Conservation (phyloP, 2,113 vertebrate genomes). For the Cyprinodon brontotheroides region DNA sequence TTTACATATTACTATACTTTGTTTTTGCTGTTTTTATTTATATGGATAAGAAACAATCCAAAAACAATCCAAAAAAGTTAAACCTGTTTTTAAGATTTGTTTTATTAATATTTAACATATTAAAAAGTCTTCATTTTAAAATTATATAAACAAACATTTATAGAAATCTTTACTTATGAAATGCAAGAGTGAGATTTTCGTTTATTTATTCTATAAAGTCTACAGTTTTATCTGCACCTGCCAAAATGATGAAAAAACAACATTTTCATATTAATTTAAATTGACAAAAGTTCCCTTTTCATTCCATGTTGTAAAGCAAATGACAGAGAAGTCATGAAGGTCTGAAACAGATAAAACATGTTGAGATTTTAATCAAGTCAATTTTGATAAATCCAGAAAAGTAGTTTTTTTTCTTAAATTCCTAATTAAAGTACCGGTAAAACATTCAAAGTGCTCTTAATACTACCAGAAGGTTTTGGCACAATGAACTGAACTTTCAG, state of each 20-base stretch:
- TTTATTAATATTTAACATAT: not conserved
- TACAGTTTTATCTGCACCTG: not conserved
- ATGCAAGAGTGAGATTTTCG: not conserved
- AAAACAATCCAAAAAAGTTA: too few species aligned
- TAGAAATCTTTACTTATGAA: not conserved
- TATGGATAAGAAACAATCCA: not conserved
- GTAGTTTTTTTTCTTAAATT: not conserved
- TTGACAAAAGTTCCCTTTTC: conserved; percentile 47
- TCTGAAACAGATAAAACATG: not conserved
- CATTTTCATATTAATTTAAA: not conserved
- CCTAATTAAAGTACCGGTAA: not conserved
- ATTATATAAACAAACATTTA: not conserved
- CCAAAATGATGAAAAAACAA: not conserved
- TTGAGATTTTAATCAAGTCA: not conserved
- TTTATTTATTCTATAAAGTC: not conserved
- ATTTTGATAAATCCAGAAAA: not conserved
- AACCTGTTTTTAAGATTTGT: not conserved
- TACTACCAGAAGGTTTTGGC: conserved; percentile 23
- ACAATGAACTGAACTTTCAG: not conserved
- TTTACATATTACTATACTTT: too few species aligned
- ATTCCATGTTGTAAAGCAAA: not conserved
- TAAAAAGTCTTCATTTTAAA: not conserved
- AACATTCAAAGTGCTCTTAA: not conserved
- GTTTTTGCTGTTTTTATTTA: too few species aligned
- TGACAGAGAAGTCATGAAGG: not conserved